These are phyloP conservation scores for Atrina japonica DNA, from an alignment of 2,888 invertebrate species.

Conservation along the genomic window DNA sequence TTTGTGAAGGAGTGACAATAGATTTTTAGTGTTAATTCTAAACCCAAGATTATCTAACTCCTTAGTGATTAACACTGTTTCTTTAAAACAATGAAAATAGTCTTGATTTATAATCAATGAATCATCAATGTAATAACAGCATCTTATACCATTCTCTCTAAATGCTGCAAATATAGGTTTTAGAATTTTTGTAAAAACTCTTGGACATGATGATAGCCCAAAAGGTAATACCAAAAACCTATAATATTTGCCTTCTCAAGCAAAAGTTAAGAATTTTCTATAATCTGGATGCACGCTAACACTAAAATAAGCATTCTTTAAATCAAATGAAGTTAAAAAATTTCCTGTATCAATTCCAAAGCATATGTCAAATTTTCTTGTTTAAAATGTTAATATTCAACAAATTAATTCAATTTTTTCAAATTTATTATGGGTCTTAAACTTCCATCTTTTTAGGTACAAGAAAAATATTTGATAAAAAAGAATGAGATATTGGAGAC, in stretches of 20 bases:
- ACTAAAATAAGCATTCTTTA: constrained; percentile 38
- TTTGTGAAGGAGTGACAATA: constrained; percentile 33
- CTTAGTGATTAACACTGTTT: constrained; percentile 10
- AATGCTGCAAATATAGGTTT: constrained; percentile 44
- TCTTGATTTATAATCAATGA: constrained; percentile 45
- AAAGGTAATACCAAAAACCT: constrained; percentile 33
- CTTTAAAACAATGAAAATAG: neutral
- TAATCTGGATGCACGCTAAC: constrained; percentile 26
- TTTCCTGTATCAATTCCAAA: constrained; percentile 29
- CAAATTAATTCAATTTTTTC: constrained; percentile 29
- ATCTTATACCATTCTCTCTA: constrained; percentile 29
- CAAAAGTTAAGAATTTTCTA: constrained; percentile 29
- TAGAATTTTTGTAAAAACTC: constrained; percentile 42
- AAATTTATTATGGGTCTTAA: constrained; percentile 29
- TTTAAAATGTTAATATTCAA: constrained; percentile 33
- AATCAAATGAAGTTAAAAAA: constrained; percentile 34
- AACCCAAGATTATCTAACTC: constrained; percentile 35
- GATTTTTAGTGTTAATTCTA: constrained; percentile 44
- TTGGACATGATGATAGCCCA: constrained; percentile 39
- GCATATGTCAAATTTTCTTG: constrained; percentile 33
- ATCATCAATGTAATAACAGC: constrained; percentile 51
- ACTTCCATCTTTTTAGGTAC: constrained; percentile 31
- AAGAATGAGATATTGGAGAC: neutral
- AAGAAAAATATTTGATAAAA: constrained; percentile 34
- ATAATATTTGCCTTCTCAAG: constrained; percentile 29